Percentiles rank a stretch among this genome's conserved stretches.
Evolutionary conservation across 2,113 vertebrate species (phyloP).

Genomic region (Oxyruncus cristatus): DNA sequence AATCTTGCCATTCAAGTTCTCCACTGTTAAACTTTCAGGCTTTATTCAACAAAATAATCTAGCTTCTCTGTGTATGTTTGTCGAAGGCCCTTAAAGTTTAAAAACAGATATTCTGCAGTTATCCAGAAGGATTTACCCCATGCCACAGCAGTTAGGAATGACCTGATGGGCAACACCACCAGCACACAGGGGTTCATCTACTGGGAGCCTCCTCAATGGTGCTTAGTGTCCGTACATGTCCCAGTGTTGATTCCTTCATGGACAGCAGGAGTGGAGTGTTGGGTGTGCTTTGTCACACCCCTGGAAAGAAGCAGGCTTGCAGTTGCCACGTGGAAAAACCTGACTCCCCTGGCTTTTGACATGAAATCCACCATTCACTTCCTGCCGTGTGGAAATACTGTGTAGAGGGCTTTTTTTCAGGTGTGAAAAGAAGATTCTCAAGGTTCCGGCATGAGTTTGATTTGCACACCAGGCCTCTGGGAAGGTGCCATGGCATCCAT

Average conservation of each 20-base stretch:
- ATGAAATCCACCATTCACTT: not conserved
- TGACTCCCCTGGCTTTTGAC: not conserved
- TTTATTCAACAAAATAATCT: constrained; percentile 55
- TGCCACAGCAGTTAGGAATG: not conserved
- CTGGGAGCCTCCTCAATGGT: accelerated
- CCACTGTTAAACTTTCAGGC: constrained; percentile 28
- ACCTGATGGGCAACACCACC: accelerated
- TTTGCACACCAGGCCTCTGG: constrained; percentile 24
- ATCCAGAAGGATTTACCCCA: not conserved
- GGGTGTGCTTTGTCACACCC: not conserved
- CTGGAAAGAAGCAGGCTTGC: not conserved
- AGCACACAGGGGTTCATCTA: not conserved
- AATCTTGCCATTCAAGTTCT: constrained; percentile 67
- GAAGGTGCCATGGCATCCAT: not conserved
- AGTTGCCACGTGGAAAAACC: accelerated
- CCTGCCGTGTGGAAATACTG: not conserved
- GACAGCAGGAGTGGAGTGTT: not conserved
- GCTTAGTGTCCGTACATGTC: accelerated
- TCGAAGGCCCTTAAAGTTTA: not conserved
- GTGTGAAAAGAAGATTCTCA: not conserved
- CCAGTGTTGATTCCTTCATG: not conserved
- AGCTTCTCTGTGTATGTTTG: not conserved
- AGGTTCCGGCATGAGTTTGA: not conserved
- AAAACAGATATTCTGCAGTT: not conserved
- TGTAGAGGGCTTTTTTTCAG: not conserved